Evolutionary conservation across 2,113 vertebrate species (phyloP).

Genomic region (zebrafish (Danio rerio)): DNA sequence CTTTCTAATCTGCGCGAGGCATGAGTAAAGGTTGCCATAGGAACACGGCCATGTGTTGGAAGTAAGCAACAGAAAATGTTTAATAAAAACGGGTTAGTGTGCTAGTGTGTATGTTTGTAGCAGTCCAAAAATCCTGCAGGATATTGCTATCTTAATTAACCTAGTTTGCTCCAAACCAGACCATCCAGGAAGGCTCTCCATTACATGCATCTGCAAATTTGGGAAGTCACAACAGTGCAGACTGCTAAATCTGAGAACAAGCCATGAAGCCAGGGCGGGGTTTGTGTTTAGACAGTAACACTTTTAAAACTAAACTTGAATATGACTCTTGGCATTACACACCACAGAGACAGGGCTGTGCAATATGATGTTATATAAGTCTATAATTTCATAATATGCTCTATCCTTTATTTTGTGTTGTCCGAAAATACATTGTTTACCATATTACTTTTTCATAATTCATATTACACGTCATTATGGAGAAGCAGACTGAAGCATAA

Average conservation of each 20-base stretch:
- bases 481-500: too few relatives aligned
- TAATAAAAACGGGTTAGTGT: conserved; percentile 18
- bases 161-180: neutral
- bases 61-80: conserved; percentile 38
- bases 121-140: neutral
- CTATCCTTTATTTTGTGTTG: too few relatives aligned
- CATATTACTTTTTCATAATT: too few relatives aligned
- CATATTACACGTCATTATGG: too few relatives aligned
- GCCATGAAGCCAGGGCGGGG: neutral
- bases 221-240: conserved; percentile 1
- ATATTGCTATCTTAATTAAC: neutral
- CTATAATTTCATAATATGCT: too few relatives aligned
- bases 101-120: neutral
- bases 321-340: neutral
- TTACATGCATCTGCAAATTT: neutral
- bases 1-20: conserved; percentile 52
- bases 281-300: neutral
- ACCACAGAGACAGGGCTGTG: neutral
- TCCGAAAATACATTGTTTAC: too few relatives aligned
- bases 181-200: neutral
- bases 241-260: neutral
- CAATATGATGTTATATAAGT: too few relatives aligned
- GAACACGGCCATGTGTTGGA: conserved; percentile 42
- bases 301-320: conserved; percentile 1
- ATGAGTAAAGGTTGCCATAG: conserved; percentile 54